Evolutionary conservation across 2,888 invertebrate genomes (phyloP).

Genomic region (Microplitis deprimator): DNA sequence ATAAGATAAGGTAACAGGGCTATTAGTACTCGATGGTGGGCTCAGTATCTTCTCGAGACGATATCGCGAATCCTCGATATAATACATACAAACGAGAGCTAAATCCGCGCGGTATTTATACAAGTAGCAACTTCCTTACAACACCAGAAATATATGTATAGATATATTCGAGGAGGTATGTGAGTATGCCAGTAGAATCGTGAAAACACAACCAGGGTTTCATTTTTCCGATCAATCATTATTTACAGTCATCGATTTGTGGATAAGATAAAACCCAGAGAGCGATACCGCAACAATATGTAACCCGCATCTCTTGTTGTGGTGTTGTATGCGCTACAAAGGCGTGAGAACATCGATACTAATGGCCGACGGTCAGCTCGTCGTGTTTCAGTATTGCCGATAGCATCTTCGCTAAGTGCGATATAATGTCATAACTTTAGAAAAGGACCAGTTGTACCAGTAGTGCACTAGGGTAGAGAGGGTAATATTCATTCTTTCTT

Average conservation of each 20-base stretch:
- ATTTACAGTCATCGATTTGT: slow-evolving; percentile 56
- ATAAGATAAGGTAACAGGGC: not conserved
- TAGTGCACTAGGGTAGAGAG: slow-evolving; percentile 30
- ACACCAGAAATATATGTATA: not conserved
- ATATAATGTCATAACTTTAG: slow-evolving; percentile 64
- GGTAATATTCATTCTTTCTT: slow-evolving; percentile 9
- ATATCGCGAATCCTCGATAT: slow-evolving; percentile 1
- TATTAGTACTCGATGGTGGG: slow-evolving; percentile 1
- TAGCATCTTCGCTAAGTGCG: slow-evolving; percentile 62
- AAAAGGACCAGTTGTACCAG: slow-evolving; percentile 51
- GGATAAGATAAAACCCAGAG: slow-evolving; percentile 54
- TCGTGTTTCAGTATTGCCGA: slow-evolving; percentile 59
- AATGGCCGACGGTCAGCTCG: slow-evolving; percentile 62
- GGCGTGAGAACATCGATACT: slow-evolving; percentile 65
- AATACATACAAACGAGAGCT: slow-evolving; percentile 8
- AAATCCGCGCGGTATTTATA: not conserved
- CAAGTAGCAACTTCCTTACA: slow-evolving; percentile 1
- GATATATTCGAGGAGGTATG: not conserved
- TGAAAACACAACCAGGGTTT: slow-evolving; percentile 22
- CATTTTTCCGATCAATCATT: slow-evolving; percentile 58
- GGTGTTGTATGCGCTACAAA: slow-evolving; percentile 49
- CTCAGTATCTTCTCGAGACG: not conserved
- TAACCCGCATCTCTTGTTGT: slow-evolving; percentile 50
- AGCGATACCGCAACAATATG: slow-evolving; percentile 58
- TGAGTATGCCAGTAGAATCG: not conserved